Conservation (phyloP, 1,140 invertebrate species). For the Drosophila orena region DNA sequence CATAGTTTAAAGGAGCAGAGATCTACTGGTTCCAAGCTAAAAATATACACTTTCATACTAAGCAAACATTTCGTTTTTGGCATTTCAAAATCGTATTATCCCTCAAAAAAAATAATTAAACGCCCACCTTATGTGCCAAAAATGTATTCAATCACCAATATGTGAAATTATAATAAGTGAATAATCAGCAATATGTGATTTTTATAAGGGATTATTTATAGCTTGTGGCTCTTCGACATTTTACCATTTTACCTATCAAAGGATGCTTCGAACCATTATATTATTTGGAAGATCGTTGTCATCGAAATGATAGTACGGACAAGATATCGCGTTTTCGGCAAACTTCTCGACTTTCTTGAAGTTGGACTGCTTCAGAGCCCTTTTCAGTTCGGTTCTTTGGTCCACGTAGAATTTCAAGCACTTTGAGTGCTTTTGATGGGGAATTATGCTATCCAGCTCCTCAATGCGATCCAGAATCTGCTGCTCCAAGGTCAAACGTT, state of each 20-base stretch:
- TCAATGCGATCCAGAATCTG: neutral
- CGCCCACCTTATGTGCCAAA: neutral
- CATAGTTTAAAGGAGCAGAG: neutral
- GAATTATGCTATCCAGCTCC: slow-evolving; percentile 4
- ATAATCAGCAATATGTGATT: neutral
- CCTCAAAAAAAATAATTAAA: neutral
- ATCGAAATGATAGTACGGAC: neutral
- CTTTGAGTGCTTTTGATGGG: neutral
- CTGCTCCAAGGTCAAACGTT: neutral
- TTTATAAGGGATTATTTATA: neutral
- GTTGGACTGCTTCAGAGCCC: neutral
- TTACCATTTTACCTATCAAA: no score
- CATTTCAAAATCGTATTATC: no score
- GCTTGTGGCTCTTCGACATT: no score
- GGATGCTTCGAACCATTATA: no score
- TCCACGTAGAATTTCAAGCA: neutral
- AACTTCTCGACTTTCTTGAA: neutral
- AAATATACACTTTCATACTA: no score
- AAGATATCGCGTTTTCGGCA: neutral
- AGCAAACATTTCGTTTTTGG: slow-evolving; percentile 7
- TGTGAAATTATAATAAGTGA: neutral
- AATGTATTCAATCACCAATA: neutral
- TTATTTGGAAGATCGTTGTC: neutral
- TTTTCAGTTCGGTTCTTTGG: neutral
- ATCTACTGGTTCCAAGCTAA: no score